These are phyloP conservation scores for Torymus auratus DNA, from an alignment of 2,888 invertebrate species.

Conservation along the genomic window DNA sequence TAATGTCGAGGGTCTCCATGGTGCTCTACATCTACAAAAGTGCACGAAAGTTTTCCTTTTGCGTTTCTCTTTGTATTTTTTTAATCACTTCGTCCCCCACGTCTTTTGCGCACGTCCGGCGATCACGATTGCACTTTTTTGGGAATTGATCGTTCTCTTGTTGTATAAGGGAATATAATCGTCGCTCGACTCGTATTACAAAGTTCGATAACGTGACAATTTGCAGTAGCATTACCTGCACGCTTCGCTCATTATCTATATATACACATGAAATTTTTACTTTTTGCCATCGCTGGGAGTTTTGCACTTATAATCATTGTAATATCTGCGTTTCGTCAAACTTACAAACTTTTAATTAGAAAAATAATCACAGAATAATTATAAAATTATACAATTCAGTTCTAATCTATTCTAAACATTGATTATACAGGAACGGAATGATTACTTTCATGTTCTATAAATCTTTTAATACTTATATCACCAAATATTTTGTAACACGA, in stretches of 20 bases:
- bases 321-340: no score
- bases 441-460: no score
- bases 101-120: neutral
- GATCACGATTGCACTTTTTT: slow-evolving; percentile 45
- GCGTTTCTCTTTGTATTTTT: neutral
- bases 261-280: neutral
- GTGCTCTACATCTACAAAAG: slow-evolving; percentile 73
- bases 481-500: no score
- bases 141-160: no score
- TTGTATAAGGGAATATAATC: no score
- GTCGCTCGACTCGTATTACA: neutral
- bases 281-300: neutral
- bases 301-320: neutral
- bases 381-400: no score
- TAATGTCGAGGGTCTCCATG: slow-evolving; percentile 83
- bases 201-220: neutral
- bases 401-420: no score
- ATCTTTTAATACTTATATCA: no score
- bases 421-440: no score
- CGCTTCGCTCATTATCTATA: slow-evolving; percentile 43
- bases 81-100: neutral
- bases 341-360: no score
- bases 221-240: neutral
- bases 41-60: slow-evolving; percentile 16
- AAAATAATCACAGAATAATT: no score